A percentile compares a stretch with the other conserved stretches of the same genome.
phyloP scores from a whole-genome alignment of 2,797 vertebrate genomes.

The Salarias fasciatus region DNA sequence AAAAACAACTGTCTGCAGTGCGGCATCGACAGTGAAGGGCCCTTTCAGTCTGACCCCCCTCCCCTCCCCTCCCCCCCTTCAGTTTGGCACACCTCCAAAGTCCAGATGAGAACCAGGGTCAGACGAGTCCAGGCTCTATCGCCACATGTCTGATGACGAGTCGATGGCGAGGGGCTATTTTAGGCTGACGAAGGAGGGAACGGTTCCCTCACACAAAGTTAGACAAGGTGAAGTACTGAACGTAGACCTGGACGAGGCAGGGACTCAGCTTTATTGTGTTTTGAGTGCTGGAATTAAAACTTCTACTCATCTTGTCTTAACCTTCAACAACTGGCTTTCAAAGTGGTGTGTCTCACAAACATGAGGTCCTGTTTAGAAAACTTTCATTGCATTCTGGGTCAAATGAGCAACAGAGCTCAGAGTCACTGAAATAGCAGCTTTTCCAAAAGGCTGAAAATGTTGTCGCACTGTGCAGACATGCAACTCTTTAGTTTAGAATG shows the following conservation, averaged over 20 bases:
- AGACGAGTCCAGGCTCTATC: constrained; percentile 49
- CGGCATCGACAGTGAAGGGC: constrained; percentile 20
- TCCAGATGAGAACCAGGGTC: constrained; percentile 58
- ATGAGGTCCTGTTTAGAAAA: too few relatives aligned
- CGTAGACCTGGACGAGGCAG: constrained; percentile 1
- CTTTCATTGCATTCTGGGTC: too few relatives aligned
- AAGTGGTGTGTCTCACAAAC: too few relatives aligned
- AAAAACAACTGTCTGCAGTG: constrained; percentile 14
- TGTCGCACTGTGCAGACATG: too few relatives aligned
- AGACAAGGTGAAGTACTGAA: constrained; percentile 1
- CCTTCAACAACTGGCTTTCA: background rate
- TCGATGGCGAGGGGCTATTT: constrained; percentile 52
- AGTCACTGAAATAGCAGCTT: too few relatives aligned
- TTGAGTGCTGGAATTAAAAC: too few relatives aligned
- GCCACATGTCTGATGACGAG: constrained; percentile 25
- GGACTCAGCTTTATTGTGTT: too few relatives aligned
- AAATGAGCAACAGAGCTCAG: too few relatives aligned
- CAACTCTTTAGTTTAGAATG: too few relatives aligned
- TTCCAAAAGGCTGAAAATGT: too few relatives aligned
- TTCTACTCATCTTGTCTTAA: background rate
- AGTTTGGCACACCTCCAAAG: constrained; percentile 51
- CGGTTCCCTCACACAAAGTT: constrained; percentile 49
- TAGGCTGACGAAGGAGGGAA: constrained; percentile 35
- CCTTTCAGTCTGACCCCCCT: constrained; percentile 20
- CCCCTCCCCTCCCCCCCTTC: constrained; percentile 9